Base-by-base conservation (phyloP, 2,113 vertebrate genomes). In the Carassius auratus region DNA sequence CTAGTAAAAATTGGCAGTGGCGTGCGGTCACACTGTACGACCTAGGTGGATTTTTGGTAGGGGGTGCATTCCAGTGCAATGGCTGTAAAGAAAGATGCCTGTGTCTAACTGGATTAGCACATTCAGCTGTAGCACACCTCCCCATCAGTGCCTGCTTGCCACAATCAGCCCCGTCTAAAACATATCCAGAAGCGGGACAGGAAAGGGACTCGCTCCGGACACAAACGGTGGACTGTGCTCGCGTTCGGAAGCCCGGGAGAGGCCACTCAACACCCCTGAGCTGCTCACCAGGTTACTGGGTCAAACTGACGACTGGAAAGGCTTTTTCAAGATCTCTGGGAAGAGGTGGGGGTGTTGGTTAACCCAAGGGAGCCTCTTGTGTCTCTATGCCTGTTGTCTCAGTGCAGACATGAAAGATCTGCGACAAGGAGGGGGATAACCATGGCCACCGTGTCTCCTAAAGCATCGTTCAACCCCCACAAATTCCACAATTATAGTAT, bases 231-330 rank as follows among this genome's bases (percentile, higher is more conserved):
- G 89, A 85, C 87, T 90, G 90, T 93, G 88, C 62, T 50, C 42
- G 48, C 61, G 85, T 30, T 75, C 38, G 81, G 74, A 85, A 92
- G 89, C 89, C 89, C 85, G 50, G 89, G 88, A 93, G 89, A 87
- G 89, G 91, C 91, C 91, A 90, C 86, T 86, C 90, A 90, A 86
- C 90, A 91, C 90, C 91, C 91, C 62, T 82, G 89, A 90, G 92
- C 93, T 93, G 88, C 90, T 88, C 87, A 91, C 90, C 92, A 92
- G 93, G 94, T 95, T 94, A 94, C 91, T 94, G 94, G 94, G 94
- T 94, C 94, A 95, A 88, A 89, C 89, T 88, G 71, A 85, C 87
- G 89, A 94, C 92, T 93, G 93, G 92, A 76, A 89, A 92, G 71
- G 93, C 93, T 93, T 94, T 95, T 92, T 95, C 93, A 87, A 83